Evolutionary conservation across 2,113 vertebrate genomes (phyloP), one percentile per base, ranked within the genome.

Genomic region (Podocnemis expansa): DNA sequence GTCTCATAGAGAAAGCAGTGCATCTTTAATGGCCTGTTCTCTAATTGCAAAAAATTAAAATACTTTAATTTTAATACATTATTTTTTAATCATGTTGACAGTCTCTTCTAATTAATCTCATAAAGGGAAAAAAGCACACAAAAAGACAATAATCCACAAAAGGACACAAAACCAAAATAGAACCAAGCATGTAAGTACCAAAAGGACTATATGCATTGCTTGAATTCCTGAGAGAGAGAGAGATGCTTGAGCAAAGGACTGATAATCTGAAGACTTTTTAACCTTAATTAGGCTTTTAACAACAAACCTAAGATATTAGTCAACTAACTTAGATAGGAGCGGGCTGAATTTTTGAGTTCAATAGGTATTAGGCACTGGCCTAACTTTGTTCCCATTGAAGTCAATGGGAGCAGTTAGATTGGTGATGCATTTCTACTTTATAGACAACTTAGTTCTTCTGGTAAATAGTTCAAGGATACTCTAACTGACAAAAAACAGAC

Each of bases 11-110:
- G 7, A 51, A 70, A 8, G 6, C 19, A 19, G 1, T 19, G 1
- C 5, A 27, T 80, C 43, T 80, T 2, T n/a, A 78, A 81, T 2
- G 10, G 10, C 3, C 2, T 34, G 22, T 0, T 0, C 75, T 3
- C 87, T 79, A 38, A 73, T 58, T 27, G 14, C 4, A 3, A 12
- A 43, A 55, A 76, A 76, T 49, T 89, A 85, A 91, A 89, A 34
- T 9, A 6, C 1, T 93, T 56, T 14, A 2, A n/a, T 34, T n/a
- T 8, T 4, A 83, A 21, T 83, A 76, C n/a, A n/a, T n/a, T n/a
- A n/a, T n/a, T 3, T 84, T 87, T 55, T 6, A 85, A 4, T 27
- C 86, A 55, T 51, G 25, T 12, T 0, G 0, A 34, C 49, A 6
- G 43, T 80, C 13, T 10, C 14, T 1, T 4, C 17, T 52, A 80